Conservation (phyloP, 2,888 invertebrate genomes). For the Pyrrhosoma nymphula region DNA sequence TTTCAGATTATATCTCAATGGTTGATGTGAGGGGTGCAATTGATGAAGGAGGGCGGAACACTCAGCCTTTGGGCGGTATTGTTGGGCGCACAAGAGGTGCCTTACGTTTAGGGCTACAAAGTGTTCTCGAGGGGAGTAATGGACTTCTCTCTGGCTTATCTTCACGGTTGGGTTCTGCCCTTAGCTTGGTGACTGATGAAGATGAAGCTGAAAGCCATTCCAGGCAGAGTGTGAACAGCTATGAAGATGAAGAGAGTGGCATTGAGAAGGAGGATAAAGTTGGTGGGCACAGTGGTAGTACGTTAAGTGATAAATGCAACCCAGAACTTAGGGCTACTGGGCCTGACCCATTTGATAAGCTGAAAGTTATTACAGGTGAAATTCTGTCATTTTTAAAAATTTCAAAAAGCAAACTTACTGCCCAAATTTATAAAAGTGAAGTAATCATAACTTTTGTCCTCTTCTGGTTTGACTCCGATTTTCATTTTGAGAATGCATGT, state of each 20-base stretch:
- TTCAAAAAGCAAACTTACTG: background rate
- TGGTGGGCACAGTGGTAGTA: slow-evolving; percentile 23
- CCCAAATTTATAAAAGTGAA: too few species aligned
- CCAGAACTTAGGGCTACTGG: slow-evolving; percentile 76
- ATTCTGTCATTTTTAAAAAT: background rate
- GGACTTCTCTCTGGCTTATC: slow-evolving; percentile 50
- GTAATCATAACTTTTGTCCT: too few species aligned
- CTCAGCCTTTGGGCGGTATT: slow-evolving; percentile 40
- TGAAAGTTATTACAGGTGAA: slow-evolving; percentile 78
- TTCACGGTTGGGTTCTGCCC: slow-evolving; percentile 44
- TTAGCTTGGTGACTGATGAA: slow-evolving; percentile 48
- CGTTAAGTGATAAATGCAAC: slow-evolving; percentile 34
- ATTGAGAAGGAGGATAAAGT: slow-evolving; percentile 46
- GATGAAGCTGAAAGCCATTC: slow-evolving; percentile 53
- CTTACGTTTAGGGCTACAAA: slow-evolving; percentile 35
- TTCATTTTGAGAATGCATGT: too few species aligned
- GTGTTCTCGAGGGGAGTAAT: slow-evolving; percentile 51
- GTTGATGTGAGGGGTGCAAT: slow-evolving; percentile 49
- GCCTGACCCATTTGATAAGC: slow-evolving; percentile 78
- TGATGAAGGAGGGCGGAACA: slow-evolving; percentile 8
- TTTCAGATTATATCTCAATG: slow-evolving; percentile 38
- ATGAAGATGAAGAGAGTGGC: slow-evolving; percentile 21
- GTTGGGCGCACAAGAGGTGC: slow-evolving; percentile 61
- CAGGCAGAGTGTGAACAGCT: slow-evolving; percentile 4
- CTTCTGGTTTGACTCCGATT: too few species aligned